Evolutionary conservation across 2,888 invertebrate species (phyloP).

Genomic region (Conomelus anceps): DNA sequence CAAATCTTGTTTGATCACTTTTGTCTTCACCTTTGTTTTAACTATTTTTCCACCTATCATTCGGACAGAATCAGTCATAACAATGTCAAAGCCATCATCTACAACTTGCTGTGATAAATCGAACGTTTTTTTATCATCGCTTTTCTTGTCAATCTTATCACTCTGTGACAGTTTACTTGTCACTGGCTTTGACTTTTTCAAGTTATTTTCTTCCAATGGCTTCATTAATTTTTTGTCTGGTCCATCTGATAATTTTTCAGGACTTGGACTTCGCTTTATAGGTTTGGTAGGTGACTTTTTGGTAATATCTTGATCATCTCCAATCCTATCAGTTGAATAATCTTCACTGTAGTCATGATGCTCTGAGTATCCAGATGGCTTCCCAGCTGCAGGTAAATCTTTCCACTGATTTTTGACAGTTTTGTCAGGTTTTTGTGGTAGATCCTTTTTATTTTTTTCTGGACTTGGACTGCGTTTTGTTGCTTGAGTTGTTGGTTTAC

Average conservation of each 20-base stretch:
- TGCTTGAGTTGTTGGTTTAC: constrained; percentile 2
- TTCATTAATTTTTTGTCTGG: constrained; percentile 6
- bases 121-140: not conserved
- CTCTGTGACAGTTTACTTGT: constrained; percentile 2
- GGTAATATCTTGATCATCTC: not conserved
- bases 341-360: not conserved
- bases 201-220: constrained; percentile 1
- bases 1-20: not conserved
- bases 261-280: not conserved
- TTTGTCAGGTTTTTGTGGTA: not conserved
- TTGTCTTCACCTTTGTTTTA: constrained; percentile 13
- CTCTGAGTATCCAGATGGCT: constrained; percentile 10
- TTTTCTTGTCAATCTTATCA: not conserved
- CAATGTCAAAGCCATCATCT: not conserved
- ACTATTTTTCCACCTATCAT: constrained; percentile 32
- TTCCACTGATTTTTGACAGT: not conserved
- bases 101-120: not conserved
- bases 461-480: not conserved
- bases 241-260: not conserved
- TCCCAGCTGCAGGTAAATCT: constrained; percentile 17
- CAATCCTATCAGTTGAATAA: constrained; percentile 7
- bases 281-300: not conserved
- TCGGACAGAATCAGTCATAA: constrained; percentile 21
- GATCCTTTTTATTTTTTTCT: not conserved
- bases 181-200: not conserved